Conservation (phyloP, 1,140 invertebrate genomes). For the Oscheius sp. region DNA sequence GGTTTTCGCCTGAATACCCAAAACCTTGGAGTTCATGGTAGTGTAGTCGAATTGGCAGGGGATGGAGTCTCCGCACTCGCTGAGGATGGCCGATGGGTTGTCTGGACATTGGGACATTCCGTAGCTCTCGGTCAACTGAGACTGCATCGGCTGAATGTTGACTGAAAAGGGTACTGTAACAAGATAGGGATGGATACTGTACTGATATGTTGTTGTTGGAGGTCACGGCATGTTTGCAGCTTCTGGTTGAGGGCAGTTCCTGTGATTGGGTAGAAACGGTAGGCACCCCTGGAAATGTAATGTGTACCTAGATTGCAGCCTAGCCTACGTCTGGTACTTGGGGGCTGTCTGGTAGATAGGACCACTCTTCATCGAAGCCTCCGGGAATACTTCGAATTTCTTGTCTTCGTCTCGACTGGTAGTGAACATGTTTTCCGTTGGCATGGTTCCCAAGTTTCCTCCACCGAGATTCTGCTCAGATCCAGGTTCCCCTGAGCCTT, state of each 20-base stretch:
- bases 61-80: constrained; percentile 54
- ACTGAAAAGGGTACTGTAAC: constrained; percentile 42
- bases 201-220: constrained; percentile 52
- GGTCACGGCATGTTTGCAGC: constrained; percentile 53
- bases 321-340: constrained; percentile 27
- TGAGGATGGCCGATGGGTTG: constrained; percentile 52
- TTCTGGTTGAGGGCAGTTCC: constrained; percentile 51
- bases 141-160: constrained; percentile 49
- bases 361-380: constrained; percentile 50
- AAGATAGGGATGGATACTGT: constrained; percentile 16
- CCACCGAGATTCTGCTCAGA: constrained; percentile 27
- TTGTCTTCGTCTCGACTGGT: constrained; percentile 59
- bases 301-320: background rate
- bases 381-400: constrained; percentile 59
- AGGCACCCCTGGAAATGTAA: constrained; percentile 37
- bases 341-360: constrained; percentile 58
- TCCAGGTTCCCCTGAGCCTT: constrained; percentile 32
- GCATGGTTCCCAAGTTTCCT: constrained; percentile 36
- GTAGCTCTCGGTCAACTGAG: constrained; percentile 41
- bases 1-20: constrained; percentile 49
- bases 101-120: constrained; percentile 51
- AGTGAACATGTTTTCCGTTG: constrained; percentile 60
- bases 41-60: constrained; percentile 56
- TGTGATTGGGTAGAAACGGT: constrained; percentile 44
- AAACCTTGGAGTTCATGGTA: constrained; percentile 51